Base-by-base conservation (phyloP, 2,888 invertebrate genomes). In the Himalopsyche kuldschensis region DNA sequence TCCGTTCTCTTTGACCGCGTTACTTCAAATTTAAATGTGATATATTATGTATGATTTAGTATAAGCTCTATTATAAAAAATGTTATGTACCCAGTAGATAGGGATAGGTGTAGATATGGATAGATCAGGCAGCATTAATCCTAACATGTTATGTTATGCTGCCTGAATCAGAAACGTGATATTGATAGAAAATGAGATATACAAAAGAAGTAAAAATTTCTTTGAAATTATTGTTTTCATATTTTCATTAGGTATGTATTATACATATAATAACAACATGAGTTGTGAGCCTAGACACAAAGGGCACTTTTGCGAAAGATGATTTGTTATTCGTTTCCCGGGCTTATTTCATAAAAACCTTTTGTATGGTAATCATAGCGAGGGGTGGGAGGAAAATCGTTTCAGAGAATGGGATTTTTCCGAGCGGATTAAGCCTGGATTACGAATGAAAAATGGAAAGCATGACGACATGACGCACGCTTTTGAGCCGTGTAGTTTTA, bases 401-500 rank as follows among this genome's bases (percentile, higher is more conserved):
- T 90, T 91, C 90, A 88, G 90, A 91, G 91, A 92, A 92, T 91
- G 90, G 91, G 91, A 92, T 92, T 91, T 90, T 87, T 88, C 89
- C 88, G 88, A 88, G 89, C 89, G 91, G 92, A 92, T 92, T 92
- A 92, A 89, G 89, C 88, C 87, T 85, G 91, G 91, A 92, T 92
- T 91, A 92, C 80, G 80, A 78, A 80, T 86, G 86, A 86, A 86
- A 86, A 86, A 86, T 86, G 86, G 86, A 86, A 85, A 84, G 79
- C 78, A 69, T 77, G 82, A 85, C 84, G 86, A 85, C 84, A 82
- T 80, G 55, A 55, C 55, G 55, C 55, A 55, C 24, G 55, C 20
- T 55, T 55, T 55, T 55, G 55, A 55, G 15, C 10, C n/a, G 55
- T 55, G 55, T 55, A 55, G 24, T 55, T 55, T 55, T 55, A 24